Percentiles rank a stretch among this genome's conserved stretches.
Evolutionary conservation across 1,140 invertebrate genomes (phyloP).

Genomic region (Druon quercuslanigerum): DNA sequence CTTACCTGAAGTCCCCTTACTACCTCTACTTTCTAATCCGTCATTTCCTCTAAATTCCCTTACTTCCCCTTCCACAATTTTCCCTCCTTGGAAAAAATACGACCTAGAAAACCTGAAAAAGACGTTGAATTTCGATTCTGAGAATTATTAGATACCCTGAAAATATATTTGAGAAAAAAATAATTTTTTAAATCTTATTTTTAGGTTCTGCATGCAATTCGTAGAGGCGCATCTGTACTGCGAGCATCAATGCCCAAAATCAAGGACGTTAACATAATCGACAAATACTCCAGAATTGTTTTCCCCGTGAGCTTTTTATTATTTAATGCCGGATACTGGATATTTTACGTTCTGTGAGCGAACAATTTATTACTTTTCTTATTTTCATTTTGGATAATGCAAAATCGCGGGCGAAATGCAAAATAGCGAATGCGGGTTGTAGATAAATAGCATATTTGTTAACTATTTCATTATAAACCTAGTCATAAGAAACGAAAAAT

Average conservation of each 20-base stretch:
- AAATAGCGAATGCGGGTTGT: constrained; percentile 18
- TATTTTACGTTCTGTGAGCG: constrained; percentile 87
- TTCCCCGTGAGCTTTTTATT: constrained; percentile 96
- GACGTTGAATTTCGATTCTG: too few species aligned
- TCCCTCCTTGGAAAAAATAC: too few species aligned
- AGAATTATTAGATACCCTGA: too few species aligned
- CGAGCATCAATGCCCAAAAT: constrained; percentile 93
- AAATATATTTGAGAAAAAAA: background rate
- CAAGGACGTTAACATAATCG: constrained; percentile 97
- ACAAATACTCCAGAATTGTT: constrained; percentile 95
- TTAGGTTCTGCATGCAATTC: constrained; percentile 85
- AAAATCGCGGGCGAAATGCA: background rate
- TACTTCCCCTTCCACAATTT: too few species aligned
- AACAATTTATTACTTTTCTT: constrained; percentile 21
- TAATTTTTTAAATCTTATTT: constrained; percentile 32
- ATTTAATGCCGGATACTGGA: constrained; percentile 96
- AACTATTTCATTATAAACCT: background rate
- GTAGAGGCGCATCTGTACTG: constrained; percentile 85
- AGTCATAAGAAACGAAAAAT: background rate
- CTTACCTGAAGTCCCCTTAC: too few species aligned
- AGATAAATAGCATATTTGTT: constrained; percentile 18
- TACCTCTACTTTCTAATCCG: too few species aligned
- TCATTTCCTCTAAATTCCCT: too few species aligned
- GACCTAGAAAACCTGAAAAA: too few species aligned
- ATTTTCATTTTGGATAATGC: background rate